Evolutionary conservation across 2,797 vertebrate species (phyloP).

Genomic region (Pseudochromis fuscus): DNA sequence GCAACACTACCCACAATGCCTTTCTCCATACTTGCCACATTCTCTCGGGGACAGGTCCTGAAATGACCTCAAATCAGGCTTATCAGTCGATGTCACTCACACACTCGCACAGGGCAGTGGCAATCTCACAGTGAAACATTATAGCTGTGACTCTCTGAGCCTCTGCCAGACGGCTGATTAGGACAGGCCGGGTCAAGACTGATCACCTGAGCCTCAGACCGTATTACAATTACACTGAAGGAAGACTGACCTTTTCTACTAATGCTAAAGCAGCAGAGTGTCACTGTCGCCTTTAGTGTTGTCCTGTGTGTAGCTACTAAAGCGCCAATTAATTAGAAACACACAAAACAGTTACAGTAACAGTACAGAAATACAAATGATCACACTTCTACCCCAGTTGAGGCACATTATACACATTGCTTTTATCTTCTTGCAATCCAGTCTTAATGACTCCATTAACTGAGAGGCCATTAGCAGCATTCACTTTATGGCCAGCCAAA

Average conservation of each 20-base stretch:
- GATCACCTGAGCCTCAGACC: slow-evolving; percentile 71
- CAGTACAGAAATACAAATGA: slow-evolving; percentile 62
- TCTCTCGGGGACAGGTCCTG: slow-evolving; percentile 48
- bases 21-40: slow-evolving; percentile 50
- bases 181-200: slow-evolving; percentile 50
- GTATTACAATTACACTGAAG: slow-evolving; percentile 60
- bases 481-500: slow-evolving; percentile 79
- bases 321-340: slow-evolving; percentile 46
- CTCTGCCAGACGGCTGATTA: slow-evolving; percentile 55
- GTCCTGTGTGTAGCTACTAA: slow-evolving; percentile 38
- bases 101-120: slow-evolving; percentile 34
- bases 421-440: slow-evolving; percentile 81
- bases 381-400: slow-evolving; percentile 51
- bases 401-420: slow-evolving; percentile 70
- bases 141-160: slow-evolving; percentile 53
- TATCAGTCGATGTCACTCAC: slow-evolving; percentile 59
- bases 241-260: slow-evolving; percentile 70
- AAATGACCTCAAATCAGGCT: slow-evolving; percentile 67
- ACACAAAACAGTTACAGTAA: slow-evolving; percentile 59
- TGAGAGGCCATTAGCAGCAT: slow-evolving; percentile 78
- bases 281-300: slow-evolving; percentile 30
- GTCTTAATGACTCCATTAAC: slow-evolving; percentile 85
- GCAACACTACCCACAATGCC: slow-evolving; percentile 72
- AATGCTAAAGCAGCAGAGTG: slow-evolving; percentile 48
- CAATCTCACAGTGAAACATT: slow-evolving; percentile 48